These are phyloP conservation scores for Ridgeia piscesae DNA, from an alignment of 1,140 invertebrate species.

Conservation along the genomic window DNA sequence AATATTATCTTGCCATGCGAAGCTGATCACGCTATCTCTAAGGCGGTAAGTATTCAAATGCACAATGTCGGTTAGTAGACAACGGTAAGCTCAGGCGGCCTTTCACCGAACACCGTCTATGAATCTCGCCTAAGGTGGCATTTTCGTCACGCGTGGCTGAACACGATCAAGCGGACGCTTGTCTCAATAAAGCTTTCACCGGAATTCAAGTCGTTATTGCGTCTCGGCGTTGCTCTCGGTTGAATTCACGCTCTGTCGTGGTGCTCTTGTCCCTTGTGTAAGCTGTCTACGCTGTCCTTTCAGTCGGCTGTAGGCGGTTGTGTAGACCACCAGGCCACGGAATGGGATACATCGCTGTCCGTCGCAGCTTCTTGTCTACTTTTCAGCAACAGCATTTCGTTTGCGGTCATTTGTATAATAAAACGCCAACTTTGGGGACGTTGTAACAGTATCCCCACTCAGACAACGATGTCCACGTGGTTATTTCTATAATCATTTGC, in stretches of 20 bases:
- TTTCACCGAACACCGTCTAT: background rate
- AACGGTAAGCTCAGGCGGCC: background rate
- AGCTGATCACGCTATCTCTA: background rate
- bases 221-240: background rate
- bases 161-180: background rate
- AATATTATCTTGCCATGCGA: background rate
- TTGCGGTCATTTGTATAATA: too few species aligned
- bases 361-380: background rate
- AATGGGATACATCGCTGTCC: background rate
- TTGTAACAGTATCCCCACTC: too few species aligned
- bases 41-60: background rate
- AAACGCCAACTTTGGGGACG: too few species aligned
- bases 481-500: too few species aligned
- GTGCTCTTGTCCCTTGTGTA: background rate
- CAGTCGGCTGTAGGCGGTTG: background rate
- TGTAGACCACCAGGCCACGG: background rate
- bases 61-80: background rate
- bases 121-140: background rate
- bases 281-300: background rate
- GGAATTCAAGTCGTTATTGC: background rate
- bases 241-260: background rate
- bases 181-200: background rate
- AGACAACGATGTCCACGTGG: too few species aligned
- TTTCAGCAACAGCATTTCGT: background rate
- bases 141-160: background rate